Percentiles rank a stretch among this genome's conserved stretches.
These are phyloP conservation scores for Pampusana beccarii DNA, from an alignment of 2,113 vertebrate species.

Conservation along the genomic window DNA sequence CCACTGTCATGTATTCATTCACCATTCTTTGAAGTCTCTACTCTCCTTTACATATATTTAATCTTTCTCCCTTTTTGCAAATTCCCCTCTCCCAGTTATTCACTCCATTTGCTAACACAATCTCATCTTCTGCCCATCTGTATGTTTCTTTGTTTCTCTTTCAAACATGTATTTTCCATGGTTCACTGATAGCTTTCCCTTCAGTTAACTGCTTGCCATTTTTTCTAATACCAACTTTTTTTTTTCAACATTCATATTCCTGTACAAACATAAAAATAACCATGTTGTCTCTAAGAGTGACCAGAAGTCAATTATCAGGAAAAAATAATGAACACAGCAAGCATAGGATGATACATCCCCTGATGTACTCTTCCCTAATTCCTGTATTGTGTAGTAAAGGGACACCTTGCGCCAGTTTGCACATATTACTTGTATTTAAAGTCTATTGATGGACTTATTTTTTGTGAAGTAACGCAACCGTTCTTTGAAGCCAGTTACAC, in stretches of 20 bases:
- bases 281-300: neutral
- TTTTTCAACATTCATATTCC: neutral
- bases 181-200: neutral
- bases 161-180: neutral
- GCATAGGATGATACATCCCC: fast-evolving
- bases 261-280: neutral
- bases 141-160: neutral
- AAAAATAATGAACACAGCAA: neutral
- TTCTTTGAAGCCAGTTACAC: neutral
- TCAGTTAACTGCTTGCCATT: neutral
- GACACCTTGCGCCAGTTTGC: neutral
- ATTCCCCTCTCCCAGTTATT: neutral
- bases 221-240: neutral
- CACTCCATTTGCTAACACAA: neutral
- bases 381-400: neutral
- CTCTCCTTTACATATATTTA: neutral
- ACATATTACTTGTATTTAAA: neutral
- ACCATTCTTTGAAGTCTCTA: neutral
- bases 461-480: neutral
- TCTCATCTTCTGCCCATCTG: neutral
- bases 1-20: neutral
- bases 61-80: neutral
- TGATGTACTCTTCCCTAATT: neutral
- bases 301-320: neutral
- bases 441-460: neutral